phyloP scores from a whole-genome alignment of 2,888 invertebrate species.

The Deilephila elpenor region DNA sequence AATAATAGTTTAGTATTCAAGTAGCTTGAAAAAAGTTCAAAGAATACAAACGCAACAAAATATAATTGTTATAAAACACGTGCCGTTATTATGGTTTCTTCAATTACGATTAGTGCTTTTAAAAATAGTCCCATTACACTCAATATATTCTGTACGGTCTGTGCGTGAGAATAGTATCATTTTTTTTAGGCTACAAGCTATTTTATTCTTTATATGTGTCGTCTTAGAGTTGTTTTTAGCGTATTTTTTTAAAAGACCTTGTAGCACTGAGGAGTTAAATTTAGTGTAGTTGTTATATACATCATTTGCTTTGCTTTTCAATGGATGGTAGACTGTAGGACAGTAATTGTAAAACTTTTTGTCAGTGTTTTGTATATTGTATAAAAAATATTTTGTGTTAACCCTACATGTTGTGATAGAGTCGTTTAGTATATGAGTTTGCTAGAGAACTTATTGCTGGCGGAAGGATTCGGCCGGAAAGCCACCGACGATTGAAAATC shows the following conservation, averaged over 20 bases:
- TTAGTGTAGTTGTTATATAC: slow-evolving; percentile 18
- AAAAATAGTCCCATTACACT: not conserved
- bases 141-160: not conserved
- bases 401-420: not conserved
- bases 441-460: too few relatives aligned
- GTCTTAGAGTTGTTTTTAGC: not conserved
- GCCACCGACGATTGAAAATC: too few relatives aligned
- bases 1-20: not conserved
- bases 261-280: slow-evolving; percentile 25
- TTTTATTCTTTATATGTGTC: not conserved
- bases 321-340: slow-evolving; percentile 48
- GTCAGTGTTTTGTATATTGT: slow-evolving; percentile 24
- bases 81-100: not conserved
- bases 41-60: not conserved
- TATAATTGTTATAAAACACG: not conserved
- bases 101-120: not conserved
- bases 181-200: not conserved
- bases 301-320: slow-evolving; percentile 44
- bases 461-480: too few relatives aligned
- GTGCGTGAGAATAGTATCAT: not conserved
- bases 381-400: slow-evolving; percentile 1
- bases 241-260: not conserved
- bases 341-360: slow-evolving; percentile 32
- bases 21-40: too few relatives aligned
- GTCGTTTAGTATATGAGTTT: not conserved